phyloP scores from a whole-genome alignment of 92 coral and sea anemone species.

The Chrysogorgia sp. region DNA sequence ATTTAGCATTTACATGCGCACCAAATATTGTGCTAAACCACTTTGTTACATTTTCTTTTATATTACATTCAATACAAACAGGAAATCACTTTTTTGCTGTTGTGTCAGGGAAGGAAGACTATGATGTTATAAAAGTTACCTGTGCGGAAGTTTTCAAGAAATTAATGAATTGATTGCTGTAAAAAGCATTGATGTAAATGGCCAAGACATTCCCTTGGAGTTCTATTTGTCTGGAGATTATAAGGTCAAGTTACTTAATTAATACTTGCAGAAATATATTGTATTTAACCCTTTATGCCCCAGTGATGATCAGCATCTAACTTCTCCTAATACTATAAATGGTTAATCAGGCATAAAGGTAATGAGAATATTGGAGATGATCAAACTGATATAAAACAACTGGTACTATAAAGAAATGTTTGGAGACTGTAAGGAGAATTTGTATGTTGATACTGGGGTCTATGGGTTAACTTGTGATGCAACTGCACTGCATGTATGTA shows the following conservation, averaged over 20 bases:
- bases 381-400: no score
- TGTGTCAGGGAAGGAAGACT: constrained; percentile 43
- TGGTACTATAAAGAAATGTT: no score
- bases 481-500: no score
- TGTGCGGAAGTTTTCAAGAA: constrained; percentile 43
- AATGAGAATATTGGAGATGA: neutral
- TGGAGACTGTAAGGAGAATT: neutral
- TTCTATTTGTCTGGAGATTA: constrained; percentile 48
- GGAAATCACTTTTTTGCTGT: constrained; percentile 42
- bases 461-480: neutral
- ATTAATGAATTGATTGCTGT: constrained; percentile 33
- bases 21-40: no score
- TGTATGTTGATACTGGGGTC: neutral
- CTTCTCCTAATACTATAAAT: no score
- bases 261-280: neutral
- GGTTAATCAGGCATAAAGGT: no score
- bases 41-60: no score
- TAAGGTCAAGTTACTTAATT: constrained; percentile 36
- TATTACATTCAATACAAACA: no score
- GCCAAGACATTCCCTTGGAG: constrained; percentile 30
- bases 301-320: no score
- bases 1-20: no score
- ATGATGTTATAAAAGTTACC: constrained; percentile 31
- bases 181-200: constrained; percentile 43
- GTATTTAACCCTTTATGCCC: no score